Conservation (phyloP, 2,888 invertebrate species). For the Tanypteryx hageni region DNA sequence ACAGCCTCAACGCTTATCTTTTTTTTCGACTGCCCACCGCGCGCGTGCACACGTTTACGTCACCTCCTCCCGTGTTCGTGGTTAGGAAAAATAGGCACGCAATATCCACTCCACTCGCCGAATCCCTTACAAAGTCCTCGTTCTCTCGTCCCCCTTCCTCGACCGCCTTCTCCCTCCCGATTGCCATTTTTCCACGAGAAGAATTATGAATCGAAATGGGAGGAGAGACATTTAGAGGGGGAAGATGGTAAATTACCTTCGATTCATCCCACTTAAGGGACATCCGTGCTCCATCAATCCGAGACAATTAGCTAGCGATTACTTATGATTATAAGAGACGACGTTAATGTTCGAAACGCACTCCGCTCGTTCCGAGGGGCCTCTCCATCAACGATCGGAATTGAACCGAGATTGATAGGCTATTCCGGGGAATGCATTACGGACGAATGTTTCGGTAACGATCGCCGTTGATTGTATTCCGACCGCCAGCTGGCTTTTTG, state of each 20-base stretch:
- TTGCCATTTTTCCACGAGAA: neutral
- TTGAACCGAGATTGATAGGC: conserved; percentile 54
- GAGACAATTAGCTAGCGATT: conserved; percentile 52
- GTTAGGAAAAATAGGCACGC: neutral
- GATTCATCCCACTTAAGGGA: conserved; percentile 45
- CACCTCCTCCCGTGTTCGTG: too few species aligned
- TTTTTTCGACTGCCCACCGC: neutral
- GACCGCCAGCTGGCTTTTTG: neutral
- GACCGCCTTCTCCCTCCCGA: too few species aligned
- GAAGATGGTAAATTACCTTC: neutral
- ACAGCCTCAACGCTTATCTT: neutral
- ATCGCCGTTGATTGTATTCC: neutral
- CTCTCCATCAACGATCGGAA: conserved; percentile 40
- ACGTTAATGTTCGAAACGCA: neutral
- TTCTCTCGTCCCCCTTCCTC: neutral
- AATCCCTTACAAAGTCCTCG: neutral
- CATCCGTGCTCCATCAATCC: conserved; percentile 47
- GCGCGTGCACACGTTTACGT: neutral
- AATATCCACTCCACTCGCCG: neutral
- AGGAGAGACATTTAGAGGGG: neutral
- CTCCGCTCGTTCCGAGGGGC: neutral
- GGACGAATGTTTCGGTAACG: conserved; percentile 40
- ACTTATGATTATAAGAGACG: conserved; percentile 13
- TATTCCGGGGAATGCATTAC: conserved; percentile 38
- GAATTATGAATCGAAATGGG: conserved; percentile 12